Evolutionary conservation across 2,113 vertebrate species (phyloP).

Genomic region (Coreoperca whiteheadi): DNA sequence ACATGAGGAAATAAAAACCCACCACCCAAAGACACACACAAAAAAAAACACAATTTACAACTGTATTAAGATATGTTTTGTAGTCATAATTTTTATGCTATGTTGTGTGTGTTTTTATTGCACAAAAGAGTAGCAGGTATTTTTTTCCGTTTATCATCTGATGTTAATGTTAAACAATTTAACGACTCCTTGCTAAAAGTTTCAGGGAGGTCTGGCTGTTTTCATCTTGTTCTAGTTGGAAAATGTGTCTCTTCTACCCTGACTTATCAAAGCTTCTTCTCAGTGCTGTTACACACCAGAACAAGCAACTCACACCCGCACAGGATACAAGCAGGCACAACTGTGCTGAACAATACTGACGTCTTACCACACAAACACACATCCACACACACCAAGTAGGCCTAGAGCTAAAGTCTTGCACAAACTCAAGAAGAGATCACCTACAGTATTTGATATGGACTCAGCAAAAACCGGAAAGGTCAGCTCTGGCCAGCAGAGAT

Average conservation of each 20-base stretch:
- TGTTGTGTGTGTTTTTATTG: too few relatives aligned
- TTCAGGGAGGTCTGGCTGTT: background rate
- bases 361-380: background rate
- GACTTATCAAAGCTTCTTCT: background rate
- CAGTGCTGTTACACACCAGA: constrained; percentile 8
- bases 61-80: background rate
- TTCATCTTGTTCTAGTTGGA: background rate
- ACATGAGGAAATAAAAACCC: background rate
- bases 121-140: background rate
- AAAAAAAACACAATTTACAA: too few relatives aligned
- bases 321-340: constrained; percentile 2
- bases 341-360: background rate
- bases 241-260: background rate
- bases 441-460: constrained; percentile 56
- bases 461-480: constrained; percentile 34
- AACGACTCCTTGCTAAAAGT: background rate
- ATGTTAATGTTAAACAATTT: constrained; percentile 12
- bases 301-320: constrained; percentile 7
- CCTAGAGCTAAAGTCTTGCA: constrained; percentile 18
- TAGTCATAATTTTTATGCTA: background rate
- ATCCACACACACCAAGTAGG: background rate
- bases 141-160: background rate
- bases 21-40: background rate
- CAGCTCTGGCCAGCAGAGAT: constrained; percentile 31
- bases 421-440: constrained; percentile 47